Evolutionary conservation across 2,113 vertebrate species (phyloP).

Genomic region (Solenodon paradoxus): DNA sequence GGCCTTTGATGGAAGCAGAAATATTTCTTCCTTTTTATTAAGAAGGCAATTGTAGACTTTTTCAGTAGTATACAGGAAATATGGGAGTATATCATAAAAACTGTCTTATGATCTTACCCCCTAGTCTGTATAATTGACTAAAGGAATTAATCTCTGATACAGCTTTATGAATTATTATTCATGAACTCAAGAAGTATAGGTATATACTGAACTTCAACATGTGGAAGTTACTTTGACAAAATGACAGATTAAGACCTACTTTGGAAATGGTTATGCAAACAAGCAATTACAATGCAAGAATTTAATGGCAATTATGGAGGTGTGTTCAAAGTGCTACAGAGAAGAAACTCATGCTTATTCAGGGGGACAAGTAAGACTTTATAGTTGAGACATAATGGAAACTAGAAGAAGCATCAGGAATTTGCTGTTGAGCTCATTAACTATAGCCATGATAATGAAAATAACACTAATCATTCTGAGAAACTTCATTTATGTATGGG

Average conservation of each 20-base stretch:
- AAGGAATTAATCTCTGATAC: background rate
- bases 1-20: background rate
- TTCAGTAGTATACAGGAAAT: background rate
- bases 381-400: background rate
- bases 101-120: background rate
- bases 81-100: background rate
- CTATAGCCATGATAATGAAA: background rate
- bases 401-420: background rate
- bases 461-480: background rate
- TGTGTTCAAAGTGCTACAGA: background rate
- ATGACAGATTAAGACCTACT: background rate
- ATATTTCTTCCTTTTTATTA: background rate
- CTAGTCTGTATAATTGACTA: background rate
- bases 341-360: background rate
- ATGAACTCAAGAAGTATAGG: background rate
- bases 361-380: background rate
- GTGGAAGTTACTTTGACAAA: background rate
- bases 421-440: background rate
- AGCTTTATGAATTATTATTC: background rate
- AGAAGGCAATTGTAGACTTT: background rate
- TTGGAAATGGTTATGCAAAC: background rate
- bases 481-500: background rate
- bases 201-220: background rate
- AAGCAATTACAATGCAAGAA: background rate
- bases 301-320: background rate